Conservation (phyloP, 2,113 vertebrate genomes). For the Sebastes schlegelii region DNA sequence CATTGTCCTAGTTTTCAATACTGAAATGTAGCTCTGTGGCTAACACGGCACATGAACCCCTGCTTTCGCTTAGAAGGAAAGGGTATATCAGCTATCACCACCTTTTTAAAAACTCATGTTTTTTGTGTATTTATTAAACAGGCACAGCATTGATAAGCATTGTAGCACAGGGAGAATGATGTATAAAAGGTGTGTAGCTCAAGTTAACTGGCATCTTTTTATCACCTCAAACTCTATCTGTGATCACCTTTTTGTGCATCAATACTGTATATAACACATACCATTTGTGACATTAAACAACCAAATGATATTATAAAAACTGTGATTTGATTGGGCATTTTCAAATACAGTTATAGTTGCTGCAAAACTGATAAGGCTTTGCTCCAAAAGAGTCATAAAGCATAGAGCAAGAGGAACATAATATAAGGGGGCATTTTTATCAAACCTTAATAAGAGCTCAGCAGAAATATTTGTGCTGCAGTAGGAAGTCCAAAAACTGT, state of each 20-base stretch:
- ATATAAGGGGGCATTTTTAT: background rate
- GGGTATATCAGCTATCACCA: background rate
- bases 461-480: slow-evolving; percentile 34
- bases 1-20: background rate
- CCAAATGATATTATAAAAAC: background rate
- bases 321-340: background rate
- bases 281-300: background rate
- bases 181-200: background rate
- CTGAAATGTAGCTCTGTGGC: background rate
- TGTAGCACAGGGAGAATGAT: background rate
- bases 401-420: background rate
- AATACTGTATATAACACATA: background rate
- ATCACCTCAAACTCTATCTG: too few relatives aligned
- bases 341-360: background rate
- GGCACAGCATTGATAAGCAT: background rate
- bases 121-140: background rate
- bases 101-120: background rate
- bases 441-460: slow-evolving; percentile 17
- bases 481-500: slow-evolving; percentile 5
- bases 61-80: background rate
- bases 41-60: background rate
- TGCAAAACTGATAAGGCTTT: background rate
- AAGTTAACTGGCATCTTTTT: background rate
- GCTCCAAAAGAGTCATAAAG: slow-evolving; percentile 1
- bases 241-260: background rate